Conservation (phyloP, 2,797 vertebrate genomes). For the Brachyalestes nurse region DNA sequence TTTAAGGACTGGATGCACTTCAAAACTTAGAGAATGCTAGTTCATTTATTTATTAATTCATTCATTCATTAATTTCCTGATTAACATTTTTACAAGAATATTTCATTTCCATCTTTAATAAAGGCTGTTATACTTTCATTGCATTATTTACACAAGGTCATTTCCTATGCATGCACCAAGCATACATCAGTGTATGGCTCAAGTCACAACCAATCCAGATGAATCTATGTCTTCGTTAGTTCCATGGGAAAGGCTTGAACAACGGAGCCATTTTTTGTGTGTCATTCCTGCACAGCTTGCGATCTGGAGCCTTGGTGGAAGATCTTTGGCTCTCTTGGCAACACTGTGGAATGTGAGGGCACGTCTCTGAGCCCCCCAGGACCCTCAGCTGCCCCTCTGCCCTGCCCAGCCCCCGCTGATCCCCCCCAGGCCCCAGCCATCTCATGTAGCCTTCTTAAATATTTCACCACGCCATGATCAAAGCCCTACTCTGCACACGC, state of each 20-base stretch:
- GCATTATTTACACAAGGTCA: background rate
- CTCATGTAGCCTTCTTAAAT: constrained; percentile 69
- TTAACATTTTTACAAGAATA: background rate
- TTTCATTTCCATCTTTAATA: background rate
- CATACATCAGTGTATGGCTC: background rate
- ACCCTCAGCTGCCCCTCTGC: constrained; percentile 62
- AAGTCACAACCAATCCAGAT: constrained; percentile 16
- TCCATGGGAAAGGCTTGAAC: constrained; percentile 34
- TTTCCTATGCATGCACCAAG: background rate
- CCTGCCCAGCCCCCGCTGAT: constrained; percentile 49
- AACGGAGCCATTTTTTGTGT: constrained; percentile 16
- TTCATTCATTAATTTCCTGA: background rate
- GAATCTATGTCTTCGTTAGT: constrained; percentile 19
- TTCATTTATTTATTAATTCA: background rate
- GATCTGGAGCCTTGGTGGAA: constrained; percentile 33
- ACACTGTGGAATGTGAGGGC: constrained; percentile 41
- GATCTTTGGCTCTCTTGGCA: constrained; percentile 43
- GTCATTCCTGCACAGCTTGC: constrained; percentile 40
- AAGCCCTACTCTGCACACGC: constrained; percentile 66
- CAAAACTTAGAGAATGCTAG: background rate
- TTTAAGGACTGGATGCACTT: background rate
- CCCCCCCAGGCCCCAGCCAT: constrained; percentile 43
- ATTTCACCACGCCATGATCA: constrained; percentile 75
- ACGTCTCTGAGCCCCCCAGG: constrained; percentile 82
- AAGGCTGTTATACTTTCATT: background rate